Percentiles rank a stretch among this genome's conserved stretches.
These are phyloP conservation scores for Hydrotaea cyrtoneurina DNA, from an alignment of 2,888 invertebrate species.

Conservation along the genomic window DNA sequence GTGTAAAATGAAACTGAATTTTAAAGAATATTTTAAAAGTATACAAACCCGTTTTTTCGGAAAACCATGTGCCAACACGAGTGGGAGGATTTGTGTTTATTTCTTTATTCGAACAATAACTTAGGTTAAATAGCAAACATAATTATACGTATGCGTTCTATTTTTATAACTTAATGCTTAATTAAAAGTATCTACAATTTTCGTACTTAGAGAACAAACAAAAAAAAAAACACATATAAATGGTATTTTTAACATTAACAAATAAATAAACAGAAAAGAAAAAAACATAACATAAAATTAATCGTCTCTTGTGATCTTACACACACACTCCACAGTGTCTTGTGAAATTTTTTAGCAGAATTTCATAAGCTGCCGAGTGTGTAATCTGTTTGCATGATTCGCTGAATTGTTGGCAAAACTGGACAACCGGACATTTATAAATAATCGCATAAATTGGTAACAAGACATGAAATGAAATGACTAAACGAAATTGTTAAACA, in stretches of 20 bases:
- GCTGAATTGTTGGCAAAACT: neutral
- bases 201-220: too few relatives aligned
- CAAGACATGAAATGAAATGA: conserved; percentile 35
- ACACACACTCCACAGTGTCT: neutral
- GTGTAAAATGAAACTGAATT: too few relatives aligned
- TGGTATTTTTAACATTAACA: conserved; percentile 3
- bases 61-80: too few relatives aligned
- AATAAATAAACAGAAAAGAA: neutral
- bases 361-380: neutral
- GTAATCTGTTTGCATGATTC: neutral
- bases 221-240: too few relatives aligned
- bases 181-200: neutral
- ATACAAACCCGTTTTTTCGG: too few relatives aligned
- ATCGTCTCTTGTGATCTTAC: neutral
- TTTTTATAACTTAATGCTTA: neutral
- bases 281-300: neutral
- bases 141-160: neutral
- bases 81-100: neutral
- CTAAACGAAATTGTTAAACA: conserved; percentile 2
- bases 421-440: neutral
- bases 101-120: neutral
- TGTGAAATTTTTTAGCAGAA: neutral
- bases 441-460: neutral
- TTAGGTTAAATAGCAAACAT: too few relatives aligned
- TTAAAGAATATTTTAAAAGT: too few relatives aligned